Evolutionary conservation across 2,888 invertebrate genomes (phyloP), one percentile per base, ranked within the genome.

Genomic region (Calliphora vomitoria): DNA sequence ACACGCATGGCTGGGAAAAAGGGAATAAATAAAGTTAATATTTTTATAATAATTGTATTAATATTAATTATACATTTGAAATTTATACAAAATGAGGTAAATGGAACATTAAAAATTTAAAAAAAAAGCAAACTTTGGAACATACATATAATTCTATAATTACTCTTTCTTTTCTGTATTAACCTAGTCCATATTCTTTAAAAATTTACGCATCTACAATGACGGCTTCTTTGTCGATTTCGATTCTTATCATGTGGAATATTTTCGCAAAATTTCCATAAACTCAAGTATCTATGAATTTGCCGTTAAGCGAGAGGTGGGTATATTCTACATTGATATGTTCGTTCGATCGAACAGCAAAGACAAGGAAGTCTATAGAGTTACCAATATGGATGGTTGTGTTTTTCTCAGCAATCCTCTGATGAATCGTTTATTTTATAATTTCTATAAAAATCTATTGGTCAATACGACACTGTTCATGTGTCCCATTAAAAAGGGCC

Each of bases 321-420:
- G 20, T 0, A 1, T 0, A 6, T 74, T 58, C 13, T 58, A 41
- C 20, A n/a, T 74, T 0, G 58, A 74, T 1, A 47, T 18, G 18
- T 13, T 47, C 25, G 3, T 68, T 8, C 15, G 3, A 3, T 47
- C 47, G 3, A 25, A 47, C 20, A 66, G 4, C 15, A 60, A 47
- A 31, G 20, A 62, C n/a, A 66, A 68, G 15, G 68, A 79, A 13
- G 5, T 60, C 4, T 71, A 80, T 31, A 50, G 35, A 18, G 41
- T 80, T 4, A 38, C 31, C 3, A 80, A 71, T 15, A 69, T 80
- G 60, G 50, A 69, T 47, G 79, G 79, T 15, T 80, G 79, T 62
- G 10, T 62, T 6, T 74, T 58, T 8, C 55, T 74, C 6, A 15
- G 2, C 6, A 66, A 74, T 82, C 47, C 74, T 1, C 4, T 47